Conservation (phyloP, 2,797 vertebrate genomes). For the Cossypha polioptera region DNA sequence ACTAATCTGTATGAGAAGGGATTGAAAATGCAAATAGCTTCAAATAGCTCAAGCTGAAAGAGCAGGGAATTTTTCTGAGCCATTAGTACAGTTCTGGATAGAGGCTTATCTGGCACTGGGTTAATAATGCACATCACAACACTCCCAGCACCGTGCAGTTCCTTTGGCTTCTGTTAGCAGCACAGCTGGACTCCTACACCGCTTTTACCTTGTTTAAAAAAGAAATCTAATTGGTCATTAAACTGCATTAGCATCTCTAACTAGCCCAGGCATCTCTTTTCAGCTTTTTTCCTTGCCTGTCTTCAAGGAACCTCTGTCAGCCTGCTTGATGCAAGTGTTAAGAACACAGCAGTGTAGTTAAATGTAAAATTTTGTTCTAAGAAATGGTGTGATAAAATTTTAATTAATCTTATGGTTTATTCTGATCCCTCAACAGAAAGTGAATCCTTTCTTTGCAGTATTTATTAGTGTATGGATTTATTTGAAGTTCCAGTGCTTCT, state of each 20-base stretch:
- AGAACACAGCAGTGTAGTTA: not conserved
- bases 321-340: not conserved
- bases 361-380: not conserved
- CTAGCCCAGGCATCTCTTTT: not conserved
- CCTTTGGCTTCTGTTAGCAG: not conserved
- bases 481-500: not conserved
- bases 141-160: not conserved
- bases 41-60: not conserved
- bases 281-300: not conserved
- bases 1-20: not conserved
- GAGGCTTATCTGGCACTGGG: not conserved
- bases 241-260: not conserved
- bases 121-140: not conserved
- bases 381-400: not conserved
- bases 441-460: not conserved
- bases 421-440: not conserved
- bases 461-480: not conserved
- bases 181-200: not conserved
- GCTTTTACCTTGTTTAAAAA: conserved; percentile 2
- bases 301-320: not conserved
- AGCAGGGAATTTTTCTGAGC: not conserved
- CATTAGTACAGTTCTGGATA: not conserved
- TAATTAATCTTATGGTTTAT: not conserved
- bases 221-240: not conserved
- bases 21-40: not conserved